These are phyloP conservation scores for Globodera ellingtonae DNA, from an alignment of 1,140 invertebrate species.

Conservation along the genomic window DNA sequence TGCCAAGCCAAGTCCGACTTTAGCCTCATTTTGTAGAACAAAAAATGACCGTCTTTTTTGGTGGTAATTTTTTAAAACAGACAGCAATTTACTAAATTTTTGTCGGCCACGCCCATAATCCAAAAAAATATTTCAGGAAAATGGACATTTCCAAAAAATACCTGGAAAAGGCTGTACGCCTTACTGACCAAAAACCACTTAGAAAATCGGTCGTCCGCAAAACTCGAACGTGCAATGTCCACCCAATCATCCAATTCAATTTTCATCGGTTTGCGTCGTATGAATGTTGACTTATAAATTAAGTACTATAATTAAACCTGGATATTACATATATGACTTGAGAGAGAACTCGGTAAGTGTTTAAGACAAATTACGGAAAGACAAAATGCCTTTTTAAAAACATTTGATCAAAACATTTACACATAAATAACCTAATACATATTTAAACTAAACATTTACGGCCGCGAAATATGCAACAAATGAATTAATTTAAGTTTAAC, in stretches of 20 bases:
- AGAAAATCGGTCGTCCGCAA: slow-evolving; percentile 19
- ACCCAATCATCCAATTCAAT: not conserved
- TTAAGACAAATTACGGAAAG: not conserved
- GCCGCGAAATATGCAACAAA: not conserved
- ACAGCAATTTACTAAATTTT: too few species aligned
- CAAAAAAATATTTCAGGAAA: not conserved
- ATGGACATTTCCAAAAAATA: not conserved
- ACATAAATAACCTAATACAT: too few species aligned
- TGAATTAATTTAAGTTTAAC: not conserved
- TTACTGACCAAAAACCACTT: slow-evolving; percentile 15
- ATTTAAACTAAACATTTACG: not conserved
- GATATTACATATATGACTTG: not conserved
- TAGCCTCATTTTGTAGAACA: too few species aligned
- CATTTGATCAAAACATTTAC: not conserved
- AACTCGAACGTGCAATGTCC: slow-evolving; percentile 5
- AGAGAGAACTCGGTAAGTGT: not conserved
- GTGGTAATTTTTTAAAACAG: too few species aligned
- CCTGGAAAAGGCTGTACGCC: slow-evolving; percentile 22
- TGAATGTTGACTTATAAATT: not conserved
- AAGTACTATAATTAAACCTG: not conserved
- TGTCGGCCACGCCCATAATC: not conserved
- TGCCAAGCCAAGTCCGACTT: too few species aligned
- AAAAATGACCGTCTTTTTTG: too few species aligned
- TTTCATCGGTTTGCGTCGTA: not conserved
- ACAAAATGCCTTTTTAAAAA: not conserved